phyloP scores from a whole-genome alignment of 2,888 invertebrate genomes.

The Drosophila borealis region DNA sequence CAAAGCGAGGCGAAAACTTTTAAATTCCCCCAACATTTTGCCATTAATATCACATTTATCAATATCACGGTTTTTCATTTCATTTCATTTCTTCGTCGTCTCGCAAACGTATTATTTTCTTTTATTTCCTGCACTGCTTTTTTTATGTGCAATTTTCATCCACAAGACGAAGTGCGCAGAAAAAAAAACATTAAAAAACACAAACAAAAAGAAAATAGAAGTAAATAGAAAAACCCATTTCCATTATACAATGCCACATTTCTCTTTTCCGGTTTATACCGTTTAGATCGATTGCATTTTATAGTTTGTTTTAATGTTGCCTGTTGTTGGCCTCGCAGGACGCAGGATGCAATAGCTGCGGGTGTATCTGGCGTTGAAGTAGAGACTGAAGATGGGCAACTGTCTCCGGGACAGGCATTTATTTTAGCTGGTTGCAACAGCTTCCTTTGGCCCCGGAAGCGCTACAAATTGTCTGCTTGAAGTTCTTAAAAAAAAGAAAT shows the following conservation, averaged over 20 bases:
- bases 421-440: slow-evolving; percentile 53
- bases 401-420: slow-evolving; percentile 60
- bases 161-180: slow-evolving; percentile 42
- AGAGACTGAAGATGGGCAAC: slow-evolving; percentile 47
- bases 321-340: slow-evolving; percentile 33
- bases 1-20: slow-evolving; percentile 62
- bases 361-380: slow-evolving; percentile 34
- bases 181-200: slow-evolving; percentile 20
- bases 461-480: slow-evolving; percentile 65
- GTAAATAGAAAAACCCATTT: slow-evolving; percentile 68
- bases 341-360: slow-evolving; percentile 36
- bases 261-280: slow-evolving; percentile 78
- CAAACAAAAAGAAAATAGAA: slow-evolving; percentile 40
- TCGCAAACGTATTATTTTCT: slow-evolving; percentile 65
- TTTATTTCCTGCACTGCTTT: slow-evolving; percentile 39
- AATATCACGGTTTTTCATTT: slow-evolving; percentile 81
- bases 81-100: slow-evolving; percentile 51
- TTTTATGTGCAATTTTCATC: slow-evolving; percentile 64
- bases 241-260: slow-evolving; percentile 79
- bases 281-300: slow-evolving; percentile 82
- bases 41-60: slow-evolving; percentile 80
- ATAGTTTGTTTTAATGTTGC: slow-evolving; percentile 79
- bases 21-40: slow-evolving; percentile 70
- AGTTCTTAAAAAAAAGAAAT: slow-evolving; percentile 52
- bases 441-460: slow-evolving; percentile 71